Conservation (phyloP, 2,888 invertebrate species). For the Spisula subtruncata region DNA sequence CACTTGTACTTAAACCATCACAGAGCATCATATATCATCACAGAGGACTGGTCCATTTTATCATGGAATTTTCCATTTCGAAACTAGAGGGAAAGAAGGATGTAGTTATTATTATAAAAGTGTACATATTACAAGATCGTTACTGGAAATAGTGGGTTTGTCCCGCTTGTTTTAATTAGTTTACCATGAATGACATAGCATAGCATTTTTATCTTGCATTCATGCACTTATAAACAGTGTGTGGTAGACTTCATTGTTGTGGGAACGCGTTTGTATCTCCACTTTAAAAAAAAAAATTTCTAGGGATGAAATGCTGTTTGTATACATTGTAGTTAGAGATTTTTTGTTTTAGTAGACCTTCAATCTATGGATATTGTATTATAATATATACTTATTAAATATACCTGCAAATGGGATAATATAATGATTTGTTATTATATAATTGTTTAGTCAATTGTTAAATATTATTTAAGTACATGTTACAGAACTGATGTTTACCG, state of each 20-base stretch:
- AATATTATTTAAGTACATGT: slow-evolving; percentile 81
- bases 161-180: slow-evolving; percentile 36
- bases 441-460: slow-evolving; percentile 79
- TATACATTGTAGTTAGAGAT: slow-evolving; percentile 59
- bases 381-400: slow-evolving; percentile 74
- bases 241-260: slow-evolving; percentile 59
- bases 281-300: slow-evolving; percentile 54
- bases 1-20: slow-evolving; percentile 60
- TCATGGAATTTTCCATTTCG: slow-evolving; percentile 69
- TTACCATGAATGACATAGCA: slow-evolving; percentile 45
- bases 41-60: slow-evolving; percentile 61
- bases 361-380: slow-evolving; percentile 76
- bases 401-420: slow-evolving; percentile 71
- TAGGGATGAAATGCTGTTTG: slow-evolving; percentile 52
- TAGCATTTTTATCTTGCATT: slow-evolving; percentile 63
- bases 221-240: slow-evolving; percentile 52
- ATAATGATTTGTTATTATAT: slow-evolving; percentile 75
- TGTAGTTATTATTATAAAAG: slow-evolving; percentile 50
- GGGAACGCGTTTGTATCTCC: slow-evolving; percentile 58
- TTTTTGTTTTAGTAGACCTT: slow-evolving; percentile 59
- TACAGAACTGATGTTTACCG: slow-evolving; percentile 69
- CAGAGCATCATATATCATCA: slow-evolving; percentile 67
- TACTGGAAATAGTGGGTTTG: slow-evolving; percentile 39
- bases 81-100: slow-evolving; percentile 47
- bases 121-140: slow-evolving; percentile 51